phyloP scores from a whole-genome alignment of 2,888 invertebrate genomes.

The Noctua janthina region DNA sequence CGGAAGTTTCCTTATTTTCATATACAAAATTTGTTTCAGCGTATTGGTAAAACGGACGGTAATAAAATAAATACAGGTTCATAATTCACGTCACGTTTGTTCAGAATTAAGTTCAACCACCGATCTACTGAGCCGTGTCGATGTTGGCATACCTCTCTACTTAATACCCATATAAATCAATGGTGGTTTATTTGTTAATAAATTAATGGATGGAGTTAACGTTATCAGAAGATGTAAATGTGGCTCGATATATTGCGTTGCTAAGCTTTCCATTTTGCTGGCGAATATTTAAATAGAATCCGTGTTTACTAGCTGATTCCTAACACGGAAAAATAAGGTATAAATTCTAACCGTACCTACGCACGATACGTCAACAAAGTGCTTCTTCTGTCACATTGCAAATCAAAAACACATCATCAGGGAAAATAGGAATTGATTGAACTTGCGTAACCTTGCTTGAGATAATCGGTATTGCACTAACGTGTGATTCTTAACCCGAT shows the following conservation, averaged over 20 bases:
- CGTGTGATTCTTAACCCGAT: constrained; percentile 24
- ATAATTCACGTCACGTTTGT: constrained; percentile 49
- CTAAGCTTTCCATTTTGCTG: constrained; percentile 17
- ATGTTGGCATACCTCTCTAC: constrained; percentile 52
- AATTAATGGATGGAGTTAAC: constrained; percentile 53
- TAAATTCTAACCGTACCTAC: constrained; percentile 10
- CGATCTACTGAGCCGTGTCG: constrained; percentile 34
- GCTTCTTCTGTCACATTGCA: constrained; percentile 40
- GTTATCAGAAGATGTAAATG: constrained; percentile 46
- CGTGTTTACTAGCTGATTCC: constrained; percentile 44
- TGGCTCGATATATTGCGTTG: constrained; percentile 38
- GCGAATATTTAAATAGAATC: constrained; percentile 15
- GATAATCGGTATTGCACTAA: constrained; percentile 28
- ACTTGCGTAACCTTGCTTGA: constrained; percentile 17
- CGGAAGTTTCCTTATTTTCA: background rate
- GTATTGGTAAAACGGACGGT: constrained; percentile 5
- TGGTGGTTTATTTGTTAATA: constrained; percentile 53
- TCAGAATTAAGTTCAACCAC: constrained; percentile 51
- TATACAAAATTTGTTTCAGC: background rate
- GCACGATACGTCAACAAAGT: constrained; percentile 32
- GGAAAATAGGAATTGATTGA: constrained; percentile 26
- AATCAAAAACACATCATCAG: constrained; percentile 47
- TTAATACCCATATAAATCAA: constrained; percentile 38
- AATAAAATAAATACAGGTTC: constrained; percentile 38
- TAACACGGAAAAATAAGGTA: constrained; percentile 6